Evolutionary conservation across 1,140 invertebrate genomes (phyloP), one percentile per base, ranked within the genome.

Genomic region (Sweltsa coloradensis): DNA sequence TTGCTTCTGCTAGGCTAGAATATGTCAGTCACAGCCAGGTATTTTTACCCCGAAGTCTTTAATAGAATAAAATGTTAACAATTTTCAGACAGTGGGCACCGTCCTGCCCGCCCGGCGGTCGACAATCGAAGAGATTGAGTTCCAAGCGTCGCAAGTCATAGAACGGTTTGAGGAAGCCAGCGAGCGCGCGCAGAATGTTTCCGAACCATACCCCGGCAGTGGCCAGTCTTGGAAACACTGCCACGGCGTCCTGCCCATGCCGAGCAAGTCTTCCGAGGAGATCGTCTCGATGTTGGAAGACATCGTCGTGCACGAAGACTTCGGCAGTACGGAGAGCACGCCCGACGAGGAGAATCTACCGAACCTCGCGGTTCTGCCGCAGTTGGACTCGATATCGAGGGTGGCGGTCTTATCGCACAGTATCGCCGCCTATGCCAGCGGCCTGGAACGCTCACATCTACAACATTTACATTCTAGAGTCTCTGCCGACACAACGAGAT

Each of bases 351-450:
- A 64, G 16, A 64, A 65, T 41, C 63, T 56, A 21, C 42, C 48
- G 5, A 56, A 56, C 9, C 61, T 68, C 7, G 62, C 67, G n/a
- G 56, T 53, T 46, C 55, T 76, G 22, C 68, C 72, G 21, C 57
- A 67, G 5, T 56, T 83, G 22, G 76, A 78, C 53, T 67, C 73
- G 24, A 64, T 77, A 34, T 75, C 75, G 6, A 77, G 78, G 49
- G 67, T 84, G 31, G 74, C 82, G 5, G 70, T 88, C 22, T 63
- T 83, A 9, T 76, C 82, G 5, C 83, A 89, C 57, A 80, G 83
- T 54, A 64, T 89, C 46, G 76, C 77, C 7, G 83, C 85, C 3
- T 81, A 83, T 57, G 76, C 83, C 49, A 75, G 79, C 5, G 75
- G 77, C 27, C 61, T 90, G 39, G 80, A 85, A 39, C 69, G 78